Percentiles rank a stretch among this genome's conserved stretches.
Conservation (phyloP, 1,140 invertebrate genomes). For the Drosophila saltans region DNA sequence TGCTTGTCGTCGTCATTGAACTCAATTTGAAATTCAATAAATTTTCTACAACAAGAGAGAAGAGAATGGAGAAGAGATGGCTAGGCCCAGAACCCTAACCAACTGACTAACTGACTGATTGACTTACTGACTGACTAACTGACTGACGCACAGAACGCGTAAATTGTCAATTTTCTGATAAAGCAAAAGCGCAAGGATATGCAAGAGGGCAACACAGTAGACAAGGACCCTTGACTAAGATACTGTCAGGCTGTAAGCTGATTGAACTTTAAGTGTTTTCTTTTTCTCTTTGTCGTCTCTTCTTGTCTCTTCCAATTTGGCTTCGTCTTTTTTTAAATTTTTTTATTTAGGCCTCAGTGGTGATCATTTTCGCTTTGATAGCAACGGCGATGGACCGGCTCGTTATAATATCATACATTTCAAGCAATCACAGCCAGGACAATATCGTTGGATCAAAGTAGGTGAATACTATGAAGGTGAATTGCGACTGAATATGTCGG, state of each 20-base stretch:
- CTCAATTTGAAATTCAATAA: conserved; percentile 82
- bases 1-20: conserved; percentile 78
- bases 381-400: conserved; percentile 95
- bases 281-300: neutral
- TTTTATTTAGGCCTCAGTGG: conserved; percentile 89
- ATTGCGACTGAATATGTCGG: conserved; percentile 90
- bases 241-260: conserved; percentile 58
- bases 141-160: conserved; percentile 52
- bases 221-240: conserved; percentile 16
- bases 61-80: conserved; percentile 48
- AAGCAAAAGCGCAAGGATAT: conserved; percentile 17
- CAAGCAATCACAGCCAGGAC: conserved; percentile 89
- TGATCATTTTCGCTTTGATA: conserved; percentile 94
- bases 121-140: conserved; percentile 26
- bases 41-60: conserved; percentile 41
- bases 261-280: conserved; percentile 49
- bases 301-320: conserved; percentile 9
- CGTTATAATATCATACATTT: conserved; percentile 98
- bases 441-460: conserved; percentile 93
- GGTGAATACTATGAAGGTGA: conserved; percentile 92
- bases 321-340: neutral
- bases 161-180: conserved; percentile 82
- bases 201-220: neutral
- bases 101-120: conserved; percentile 21
- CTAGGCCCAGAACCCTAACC: conserved; percentile 7